Evolutionary conservation across 2,888 invertebrate species (phyloP).

Genomic region (Tenthredo scrophulariae): DNA sequence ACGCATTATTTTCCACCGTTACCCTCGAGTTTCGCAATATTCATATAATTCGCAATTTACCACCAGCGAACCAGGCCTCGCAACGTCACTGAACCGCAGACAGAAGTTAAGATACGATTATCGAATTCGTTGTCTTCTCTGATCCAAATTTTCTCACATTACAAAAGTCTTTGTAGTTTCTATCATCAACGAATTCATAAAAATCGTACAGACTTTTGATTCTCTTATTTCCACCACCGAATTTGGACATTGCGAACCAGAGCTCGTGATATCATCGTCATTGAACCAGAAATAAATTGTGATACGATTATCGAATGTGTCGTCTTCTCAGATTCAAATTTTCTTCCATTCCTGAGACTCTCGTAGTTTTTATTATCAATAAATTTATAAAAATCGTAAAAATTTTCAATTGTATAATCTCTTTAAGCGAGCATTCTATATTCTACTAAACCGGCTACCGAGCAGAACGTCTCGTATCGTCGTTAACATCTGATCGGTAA

Average conservation of each 20-base stretch:
- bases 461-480: neutral
- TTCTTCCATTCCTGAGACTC: neutral
- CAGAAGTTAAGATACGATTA: neutral
- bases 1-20: neutral
- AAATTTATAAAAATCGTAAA: neutral
- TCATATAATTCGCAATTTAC: neutral
- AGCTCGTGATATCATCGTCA: neutral
- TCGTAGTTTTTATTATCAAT: neutral
- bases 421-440: neutral
- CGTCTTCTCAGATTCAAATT: neutral
- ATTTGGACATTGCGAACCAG: too few species aligned
- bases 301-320: neutral
- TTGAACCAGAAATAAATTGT: neutral
- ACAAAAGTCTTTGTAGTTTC: too few species aligned
- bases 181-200: neutral
- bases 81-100: neutral
- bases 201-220: neutral
- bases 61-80: neutral
- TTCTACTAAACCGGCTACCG: neutral
- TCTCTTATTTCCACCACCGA: too few species aligned
- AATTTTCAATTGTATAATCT: neutral
- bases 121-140: neutral
- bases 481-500: constrained; percentile 68
- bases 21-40: neutral
- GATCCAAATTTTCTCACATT: neutral